Base-by-base conservation (phyloP, 2,797 vertebrate species). In the Phalanger gymnotis region DNA sequence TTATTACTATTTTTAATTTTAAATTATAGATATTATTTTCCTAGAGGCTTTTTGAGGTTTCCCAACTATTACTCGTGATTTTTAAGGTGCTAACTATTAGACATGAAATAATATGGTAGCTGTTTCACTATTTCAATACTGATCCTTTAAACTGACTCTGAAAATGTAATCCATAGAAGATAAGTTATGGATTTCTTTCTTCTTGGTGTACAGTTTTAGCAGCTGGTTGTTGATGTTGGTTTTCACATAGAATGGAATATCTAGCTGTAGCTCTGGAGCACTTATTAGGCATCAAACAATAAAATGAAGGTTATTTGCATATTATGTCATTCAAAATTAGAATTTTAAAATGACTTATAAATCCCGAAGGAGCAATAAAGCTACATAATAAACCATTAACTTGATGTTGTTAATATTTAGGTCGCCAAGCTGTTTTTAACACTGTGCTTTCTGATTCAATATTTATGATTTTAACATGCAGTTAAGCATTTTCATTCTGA, bases 1-100 rank as follows among this genome's bases (percentile, higher is more conserved):
- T 98, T 98, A 97, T 97, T 97, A 87, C 73, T 87, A 97, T 97
- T 97, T 98, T 97, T 97, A 93, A 97, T 96, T 97, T 98, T 97
- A 98, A 97, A 97, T 98, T 97, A 97, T 96, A 97, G 97, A 97
- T 97, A 95, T 97, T 97, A 94, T 96, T 98, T 98, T 98, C 93
- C 96, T 95, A 92, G 94, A 97, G 97, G 96, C 94, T 93, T 93
- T 97, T 90, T 94, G 94, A 97, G 66, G 92, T 95, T 96, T 93
- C 90, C 25, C 89, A 96, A 19, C 91, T 95, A 91, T 97, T 97
- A 96, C 54, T 97, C 92, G 96, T 90, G 30, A 30, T 53, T 90
- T 87, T 90, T 54, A 90, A 90, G 31, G 31, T 54, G 53, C 28
- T 89, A 90, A 89, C 91, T 97, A 96, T 97, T 97, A 97, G 96